These are phyloP conservation scores for Aspidoscelis tigris DNA, from an alignment of 2,113 vertebrate genomes.

Conservation along the genomic window DNA sequence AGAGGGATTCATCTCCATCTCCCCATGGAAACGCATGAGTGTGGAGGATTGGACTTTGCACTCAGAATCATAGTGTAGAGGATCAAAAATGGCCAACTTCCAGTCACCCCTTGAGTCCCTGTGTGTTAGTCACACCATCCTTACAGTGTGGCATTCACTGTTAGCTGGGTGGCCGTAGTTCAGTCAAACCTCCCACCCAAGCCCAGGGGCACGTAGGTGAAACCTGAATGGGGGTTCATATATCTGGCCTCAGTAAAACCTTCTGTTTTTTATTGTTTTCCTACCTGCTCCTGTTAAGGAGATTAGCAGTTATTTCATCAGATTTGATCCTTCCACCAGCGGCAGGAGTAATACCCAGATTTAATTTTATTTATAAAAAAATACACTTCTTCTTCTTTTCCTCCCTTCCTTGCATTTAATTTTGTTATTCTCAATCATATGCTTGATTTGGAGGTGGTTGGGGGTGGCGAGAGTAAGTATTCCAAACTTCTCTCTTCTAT, in stretches of 20 bases:
- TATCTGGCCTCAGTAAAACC: constrained; percentile 74
- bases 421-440: constrained; percentile 83
- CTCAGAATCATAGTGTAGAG: no score
- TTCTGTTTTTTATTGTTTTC: constrained; percentile 67
- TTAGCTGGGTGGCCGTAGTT: no score
- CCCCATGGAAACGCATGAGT: neutral
- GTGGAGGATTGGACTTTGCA: no score
- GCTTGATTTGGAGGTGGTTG: constrained; percentile 64
- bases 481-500: constrained; percentile 84
- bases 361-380: constrained; percentile 52
- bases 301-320: constrained; percentile 81
- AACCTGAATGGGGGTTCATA: constrained; percentile 64
- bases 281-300: constrained; percentile 85
- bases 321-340: constrained; percentile 77
- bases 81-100: no score
- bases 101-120: no score
- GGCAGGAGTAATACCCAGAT: constrained; percentile 78
- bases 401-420: constrained; percentile 73
- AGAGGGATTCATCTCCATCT: no score
- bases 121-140: no score
- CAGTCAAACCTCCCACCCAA: no score
- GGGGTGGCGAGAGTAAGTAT: constrained; percentile 65
- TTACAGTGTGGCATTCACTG: no score
- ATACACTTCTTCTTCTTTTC: constrained; percentile 69
- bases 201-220: no score